Conservation (phyloP, 2,797 vertebrate species). For the Rhinella marina region DNA sequence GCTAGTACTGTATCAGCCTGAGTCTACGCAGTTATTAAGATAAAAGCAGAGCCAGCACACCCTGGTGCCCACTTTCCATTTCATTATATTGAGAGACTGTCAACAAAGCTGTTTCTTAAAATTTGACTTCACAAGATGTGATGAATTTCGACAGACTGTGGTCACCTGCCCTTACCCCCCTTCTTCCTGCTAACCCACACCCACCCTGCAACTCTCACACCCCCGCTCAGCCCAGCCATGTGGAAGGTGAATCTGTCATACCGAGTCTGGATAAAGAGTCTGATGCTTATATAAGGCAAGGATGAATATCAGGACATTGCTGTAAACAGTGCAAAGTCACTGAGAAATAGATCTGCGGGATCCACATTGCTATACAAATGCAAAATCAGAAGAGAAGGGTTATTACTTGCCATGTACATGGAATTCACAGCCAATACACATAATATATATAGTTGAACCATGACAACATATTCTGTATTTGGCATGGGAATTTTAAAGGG, state of each 20-base stretch:
- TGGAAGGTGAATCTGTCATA: slow-evolving; percentile 55
- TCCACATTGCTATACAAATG: background rate
- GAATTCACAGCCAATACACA: background rate
- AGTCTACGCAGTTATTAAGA: background rate
- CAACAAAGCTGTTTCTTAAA: slow-evolving; percentile 11
- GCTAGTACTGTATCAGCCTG: background rate
- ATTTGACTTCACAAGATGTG: slow-evolving; percentile 33
- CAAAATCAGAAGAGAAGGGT: background rate
- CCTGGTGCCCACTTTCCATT: slow-evolving; percentile 2
- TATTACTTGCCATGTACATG: too few species aligned
- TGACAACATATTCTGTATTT: background rate
- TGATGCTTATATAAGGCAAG: slow-evolving; percentile 57
- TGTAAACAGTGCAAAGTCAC: background rate
- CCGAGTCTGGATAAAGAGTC: slow-evolving; percentile 54
- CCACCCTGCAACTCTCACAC: slow-evolving; percentile 52
- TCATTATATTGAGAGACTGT: slow-evolving; percentile 12
- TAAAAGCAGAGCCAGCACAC: background rate
- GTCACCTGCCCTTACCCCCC: slow-evolving; percentile 50
- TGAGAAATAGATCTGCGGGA: background rate
- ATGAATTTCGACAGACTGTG: slow-evolving; percentile 47
- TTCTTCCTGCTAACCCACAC: slow-evolving; percentile 39
- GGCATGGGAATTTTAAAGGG: background rate
- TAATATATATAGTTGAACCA: background rate
- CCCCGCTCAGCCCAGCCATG: slow-evolving; percentile 55
- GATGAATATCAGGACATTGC: slow-evolving; percentile 41